A percentile compares a stretch with the other conserved stretches of the same genome.
These are phyloP conservation scores for Otus sunia DNA, from an alignment of 2,113 vertebrate genomes.

Conservation along the genomic window DNA sequence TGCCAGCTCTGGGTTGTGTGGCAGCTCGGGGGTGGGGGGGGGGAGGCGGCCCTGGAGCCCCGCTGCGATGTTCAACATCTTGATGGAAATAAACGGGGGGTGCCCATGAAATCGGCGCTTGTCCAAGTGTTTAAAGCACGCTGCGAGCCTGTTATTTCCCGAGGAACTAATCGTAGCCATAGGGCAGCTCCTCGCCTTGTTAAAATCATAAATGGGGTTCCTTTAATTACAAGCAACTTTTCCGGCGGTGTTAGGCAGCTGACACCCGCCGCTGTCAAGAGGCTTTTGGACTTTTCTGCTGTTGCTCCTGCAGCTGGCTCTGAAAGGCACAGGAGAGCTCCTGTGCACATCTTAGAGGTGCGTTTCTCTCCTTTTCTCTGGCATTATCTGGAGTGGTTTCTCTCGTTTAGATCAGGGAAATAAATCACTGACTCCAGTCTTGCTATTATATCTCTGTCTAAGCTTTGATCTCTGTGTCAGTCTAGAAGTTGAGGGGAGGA, in stretches of 20 bases:
- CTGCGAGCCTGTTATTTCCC: background rate
- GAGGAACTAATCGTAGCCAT: background rate
- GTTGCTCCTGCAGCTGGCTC: background rate
- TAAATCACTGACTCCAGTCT: background rate
- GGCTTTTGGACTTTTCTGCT: background rate
- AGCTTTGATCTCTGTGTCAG: background rate
- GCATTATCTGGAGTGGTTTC: background rate
- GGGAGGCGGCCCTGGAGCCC: no score
- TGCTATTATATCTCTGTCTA: rapidly evolving
- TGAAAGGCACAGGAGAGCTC: background rate
- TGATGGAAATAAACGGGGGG: no score
- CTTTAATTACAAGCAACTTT: background rate
- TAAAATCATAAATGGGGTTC: background rate
- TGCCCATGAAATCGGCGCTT: rapidly evolving
- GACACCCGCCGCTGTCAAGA: background rate
- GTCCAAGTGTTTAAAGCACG: background rate
- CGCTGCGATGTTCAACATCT: background rate
- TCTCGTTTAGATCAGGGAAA: rapidly evolving
- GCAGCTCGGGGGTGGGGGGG: rapidly evolving
- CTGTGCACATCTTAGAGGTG: rapidly evolving
- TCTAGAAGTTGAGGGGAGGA: background rate
- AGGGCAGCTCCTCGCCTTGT: background rate
- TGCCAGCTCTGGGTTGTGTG: background rate
- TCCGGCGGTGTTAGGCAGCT: background rate
- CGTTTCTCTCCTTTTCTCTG: background rate